phyloP scores from a whole-genome alignment of 2,797 vertebrate species.

The Mallotus villosus region DNA sequence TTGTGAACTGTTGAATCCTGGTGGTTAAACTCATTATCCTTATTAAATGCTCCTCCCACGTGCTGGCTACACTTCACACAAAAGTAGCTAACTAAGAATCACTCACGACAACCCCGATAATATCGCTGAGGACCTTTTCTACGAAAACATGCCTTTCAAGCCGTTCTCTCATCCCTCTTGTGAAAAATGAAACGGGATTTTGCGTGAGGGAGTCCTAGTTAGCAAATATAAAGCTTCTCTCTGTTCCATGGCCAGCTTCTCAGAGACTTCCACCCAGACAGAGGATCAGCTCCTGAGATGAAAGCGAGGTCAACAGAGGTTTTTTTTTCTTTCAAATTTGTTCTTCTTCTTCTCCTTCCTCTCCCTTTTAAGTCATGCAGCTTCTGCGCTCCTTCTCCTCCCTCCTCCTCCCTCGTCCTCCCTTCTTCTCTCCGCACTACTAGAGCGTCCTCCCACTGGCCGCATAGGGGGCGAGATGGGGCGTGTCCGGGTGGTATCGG shows the following conservation, averaged over 20 bases:
- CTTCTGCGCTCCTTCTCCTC: constrained; percentile 13
- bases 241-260: constrained; percentile 71
- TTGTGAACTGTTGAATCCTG: constrained; percentile 26
- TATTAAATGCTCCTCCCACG: constrained; percentile 44
- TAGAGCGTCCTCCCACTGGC: background rate
- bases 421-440: background rate
- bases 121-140: constrained; percentile 55
- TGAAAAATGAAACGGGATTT: constrained; percentile 65
- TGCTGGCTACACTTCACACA: constrained; percentile 56
- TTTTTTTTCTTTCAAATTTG: background rate
- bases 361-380: constrained; percentile 28
- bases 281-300: constrained; percentile 70
- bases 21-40: constrained; percentile 44
- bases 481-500: background rate
- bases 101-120: constrained; percentile 58
- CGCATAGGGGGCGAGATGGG: constrained; percentile 20
- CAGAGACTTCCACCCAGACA: constrained; percentile 62
- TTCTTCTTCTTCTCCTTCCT: background rate
- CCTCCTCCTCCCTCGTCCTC: background rate
- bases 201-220: constrained; percentile 60
- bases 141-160: constrained; percentile 71
- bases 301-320: constrained; percentile 69
- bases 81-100: constrained; percentile 40
- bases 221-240: constrained; percentile 71
- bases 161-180: constrained; percentile 60